These are phyloP conservation scores for Sebastes kiyomatsui DNA, from an alignment of 2,797 vertebrate species.

Conservation along the genomic window DNA sequence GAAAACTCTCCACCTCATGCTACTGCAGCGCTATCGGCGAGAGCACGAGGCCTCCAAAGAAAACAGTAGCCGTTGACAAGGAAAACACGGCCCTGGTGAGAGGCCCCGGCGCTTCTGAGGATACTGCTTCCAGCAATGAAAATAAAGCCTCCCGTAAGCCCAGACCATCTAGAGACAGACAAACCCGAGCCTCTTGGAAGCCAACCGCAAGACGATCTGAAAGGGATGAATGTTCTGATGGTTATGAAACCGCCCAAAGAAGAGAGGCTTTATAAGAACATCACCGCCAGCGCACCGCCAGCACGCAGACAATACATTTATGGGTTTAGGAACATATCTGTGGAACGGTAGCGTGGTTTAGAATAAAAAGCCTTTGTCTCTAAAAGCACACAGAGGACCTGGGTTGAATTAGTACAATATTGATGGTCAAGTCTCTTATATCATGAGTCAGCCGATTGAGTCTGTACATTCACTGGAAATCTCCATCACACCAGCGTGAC, in stretches of 20 bases:
- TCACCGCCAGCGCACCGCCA: neutral
- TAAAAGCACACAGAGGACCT: neutral
- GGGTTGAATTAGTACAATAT: neutral
- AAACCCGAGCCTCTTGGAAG: slow-evolving; percentile 48
- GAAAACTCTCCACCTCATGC: slow-evolving; percentile 44
- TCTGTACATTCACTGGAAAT: neutral
- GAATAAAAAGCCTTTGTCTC: slow-evolving; percentile 12
- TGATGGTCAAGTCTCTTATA: neutral
- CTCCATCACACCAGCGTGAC: neutral
- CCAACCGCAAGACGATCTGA: slow-evolving; percentile 43
- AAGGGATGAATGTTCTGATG: slow-evolving; percentile 52
- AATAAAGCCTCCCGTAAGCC: slow-evolving; percentile 70
- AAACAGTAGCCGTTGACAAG: slow-evolving; percentile 79
- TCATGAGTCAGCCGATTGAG: neutral
- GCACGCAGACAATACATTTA: slow-evolving; percentile 17
- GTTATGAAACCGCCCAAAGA: slow-evolving; percentile 61
- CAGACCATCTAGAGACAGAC: slow-evolving; percentile 57
- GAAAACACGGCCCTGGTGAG: slow-evolving; percentile 68
- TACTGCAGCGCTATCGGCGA: slow-evolving; percentile 46
- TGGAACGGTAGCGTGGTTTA: neutral
- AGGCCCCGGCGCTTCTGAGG: slow-evolving; percentile 59
- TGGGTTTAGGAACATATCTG: slow-evolving; percentile 13
- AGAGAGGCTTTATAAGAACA: slow-evolving; percentile 60
- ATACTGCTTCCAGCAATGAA: slow-evolving; percentile 66
- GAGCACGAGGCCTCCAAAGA: slow-evolving; percentile 62